Conservation (phyloP, 2,888 invertebrate species). For the Allolobophora icterica region DNA sequence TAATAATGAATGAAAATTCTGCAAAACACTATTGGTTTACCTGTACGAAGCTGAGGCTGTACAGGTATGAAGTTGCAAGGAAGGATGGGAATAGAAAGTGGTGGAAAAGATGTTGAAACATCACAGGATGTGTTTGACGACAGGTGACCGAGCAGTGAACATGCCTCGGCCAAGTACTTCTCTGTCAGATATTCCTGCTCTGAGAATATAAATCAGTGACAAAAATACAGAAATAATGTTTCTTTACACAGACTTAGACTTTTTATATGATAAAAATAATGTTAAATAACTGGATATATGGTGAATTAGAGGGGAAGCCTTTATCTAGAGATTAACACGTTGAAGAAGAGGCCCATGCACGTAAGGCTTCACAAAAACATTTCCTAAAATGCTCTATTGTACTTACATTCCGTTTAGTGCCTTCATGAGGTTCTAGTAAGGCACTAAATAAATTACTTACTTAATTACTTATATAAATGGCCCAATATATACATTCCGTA, state of each 20-base stretch:
- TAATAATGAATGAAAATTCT: no score
- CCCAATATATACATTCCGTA: no score
- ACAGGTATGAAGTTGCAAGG: conserved; percentile 59
- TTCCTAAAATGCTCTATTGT: no score
- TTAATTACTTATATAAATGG: no score
- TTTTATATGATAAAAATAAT: not conserved
- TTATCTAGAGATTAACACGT: not conserved
- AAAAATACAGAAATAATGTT: not conserved
- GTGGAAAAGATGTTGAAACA: conserved; percentile 37
- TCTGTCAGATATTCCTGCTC: conserved; percentile 45
- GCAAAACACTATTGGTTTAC: conserved; percentile 21
- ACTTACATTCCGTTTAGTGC: no score
- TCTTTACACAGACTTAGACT: not conserved
- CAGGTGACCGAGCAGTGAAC: conserved; percentile 38
- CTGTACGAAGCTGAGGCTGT: conserved; percentile 52
- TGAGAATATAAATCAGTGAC: conserved; percentile 27
- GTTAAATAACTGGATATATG: not conserved
- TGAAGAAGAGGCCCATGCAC: no score
- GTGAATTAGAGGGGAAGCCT: not conserved
- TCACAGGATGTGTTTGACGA: conserved; percentile 43
- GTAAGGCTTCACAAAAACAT: no score
- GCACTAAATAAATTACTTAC: no score
- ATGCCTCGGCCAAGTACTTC: conserved; percentile 46
- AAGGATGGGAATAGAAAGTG: conserved; percentile 44
- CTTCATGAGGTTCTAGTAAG: no score